Evolutionary conservation across 53 echinoderm and acorn worm genomes (phyloP).

Genomic region (Glandiceps talaboti): DNA sequence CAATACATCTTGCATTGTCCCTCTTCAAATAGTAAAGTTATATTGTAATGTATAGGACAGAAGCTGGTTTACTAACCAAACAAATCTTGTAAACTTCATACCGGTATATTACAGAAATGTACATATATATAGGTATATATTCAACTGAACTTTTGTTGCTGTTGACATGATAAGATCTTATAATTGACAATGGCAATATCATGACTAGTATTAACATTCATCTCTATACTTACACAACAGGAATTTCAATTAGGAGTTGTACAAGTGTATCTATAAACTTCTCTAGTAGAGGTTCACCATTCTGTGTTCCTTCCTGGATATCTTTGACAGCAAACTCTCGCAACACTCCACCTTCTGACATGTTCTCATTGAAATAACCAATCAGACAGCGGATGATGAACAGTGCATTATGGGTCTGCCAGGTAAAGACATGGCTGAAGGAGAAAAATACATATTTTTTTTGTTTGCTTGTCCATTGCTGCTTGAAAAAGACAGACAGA

Average conservation of each 20-base stretch:
- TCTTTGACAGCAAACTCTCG: constrained; percentile 58
- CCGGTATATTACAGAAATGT: too few relatives aligned
- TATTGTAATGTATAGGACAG: too few relatives aligned
- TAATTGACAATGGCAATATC: too few relatives aligned
- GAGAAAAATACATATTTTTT: neutral
- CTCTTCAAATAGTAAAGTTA: too few relatives aligned
- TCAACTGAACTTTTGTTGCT: too few relatives aligned
- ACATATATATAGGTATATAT: too few relatives aligned
- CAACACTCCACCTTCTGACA: constrained; percentile 85
- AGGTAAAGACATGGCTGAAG: constrained; percentile 75
- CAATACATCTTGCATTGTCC: too few relatives aligned
- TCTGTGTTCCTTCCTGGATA: neutral
- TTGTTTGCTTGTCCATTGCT: neutral
- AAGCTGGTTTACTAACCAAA: too few relatives aligned
- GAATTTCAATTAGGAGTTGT: constrained; percentile 77
- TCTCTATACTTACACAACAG: constrained; percentile 74
- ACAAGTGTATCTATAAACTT: constrained; percentile 69
- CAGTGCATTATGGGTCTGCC: constrained; percentile 99
- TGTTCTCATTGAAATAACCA: constrained; percentile 83
- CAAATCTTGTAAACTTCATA: too few relatives aligned
- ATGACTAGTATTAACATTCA: too few relatives aligned
- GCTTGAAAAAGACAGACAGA: neutral
- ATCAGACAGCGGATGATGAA: constrained; percentile 81
- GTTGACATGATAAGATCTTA: too few relatives aligned
- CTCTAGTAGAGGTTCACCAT: constrained; percentile 48